These are phyloP conservation scores for Amphipoea lucens DNA, from an alignment of 2,888 invertebrate genomes.

Conservation along the genomic window DNA sequence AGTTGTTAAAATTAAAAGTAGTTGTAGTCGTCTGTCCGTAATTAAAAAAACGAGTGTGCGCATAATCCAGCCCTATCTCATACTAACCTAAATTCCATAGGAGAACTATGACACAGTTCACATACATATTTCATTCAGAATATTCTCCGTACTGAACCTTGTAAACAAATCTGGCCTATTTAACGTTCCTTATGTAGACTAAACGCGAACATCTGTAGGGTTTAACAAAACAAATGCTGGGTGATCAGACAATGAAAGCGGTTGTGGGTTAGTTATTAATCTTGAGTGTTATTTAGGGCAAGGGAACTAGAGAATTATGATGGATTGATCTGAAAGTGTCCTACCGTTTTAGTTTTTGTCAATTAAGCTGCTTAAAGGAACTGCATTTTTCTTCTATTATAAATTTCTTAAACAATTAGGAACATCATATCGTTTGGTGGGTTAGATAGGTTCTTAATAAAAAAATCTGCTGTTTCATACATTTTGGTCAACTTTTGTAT, in stretches of 20 bases:
- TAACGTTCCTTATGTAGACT: conserved; percentile 54
- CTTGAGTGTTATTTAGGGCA: conserved; percentile 37
- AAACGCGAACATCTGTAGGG: conserved; percentile 60
- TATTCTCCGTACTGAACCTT: conserved; percentile 48
- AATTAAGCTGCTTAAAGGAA: background rate
- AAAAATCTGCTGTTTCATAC: no score
- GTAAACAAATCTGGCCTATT: conserved; percentile 67
- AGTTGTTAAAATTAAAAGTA: no score
- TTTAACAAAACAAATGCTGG: conserved; percentile 52
- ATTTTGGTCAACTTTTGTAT: no score
- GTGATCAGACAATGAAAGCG: conserved; percentile 46
- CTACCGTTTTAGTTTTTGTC: background rate
- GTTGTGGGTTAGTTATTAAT: conserved; percentile 42
- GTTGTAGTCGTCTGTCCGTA: background rate
- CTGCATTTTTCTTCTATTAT: background rate
- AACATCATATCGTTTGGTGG: background rate
- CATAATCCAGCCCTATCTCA: background rate
- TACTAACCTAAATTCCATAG: conserved; percentile 24
- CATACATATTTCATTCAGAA: conserved; percentile 43
- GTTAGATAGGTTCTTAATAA: no score
- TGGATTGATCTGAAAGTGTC: background rate
- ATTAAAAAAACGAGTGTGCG: background rate
- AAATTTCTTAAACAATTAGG: background rate
- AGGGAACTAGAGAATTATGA: background rate
- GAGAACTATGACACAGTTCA: conserved; percentile 34